Evolutionary conservation across 2,888 invertebrate genomes (phyloP).

Genomic region (Campaea margaritaria): DNA sequence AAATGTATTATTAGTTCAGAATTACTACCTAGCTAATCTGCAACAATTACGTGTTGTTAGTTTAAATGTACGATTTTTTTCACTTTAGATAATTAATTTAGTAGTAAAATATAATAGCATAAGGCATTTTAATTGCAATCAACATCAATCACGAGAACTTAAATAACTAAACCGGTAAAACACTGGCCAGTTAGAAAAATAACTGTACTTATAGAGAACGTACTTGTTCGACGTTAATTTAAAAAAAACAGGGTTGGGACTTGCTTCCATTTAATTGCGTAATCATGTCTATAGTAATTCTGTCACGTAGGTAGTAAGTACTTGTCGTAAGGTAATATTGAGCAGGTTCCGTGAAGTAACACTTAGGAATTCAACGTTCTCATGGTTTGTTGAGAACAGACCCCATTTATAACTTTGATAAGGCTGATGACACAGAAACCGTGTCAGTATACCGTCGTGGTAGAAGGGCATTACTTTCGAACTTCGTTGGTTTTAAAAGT

Average conservation of each 20-base stretch:
- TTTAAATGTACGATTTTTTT: no score
- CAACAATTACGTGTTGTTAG: no score
- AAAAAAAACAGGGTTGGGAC: background rate
- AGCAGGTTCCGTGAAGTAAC: constrained; percentile 8
- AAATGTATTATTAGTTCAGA: no score
- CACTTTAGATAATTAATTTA: no score
- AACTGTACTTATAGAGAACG: constrained; percentile 1
- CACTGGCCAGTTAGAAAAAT: constrained; percentile 13
- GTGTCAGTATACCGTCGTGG: no score
- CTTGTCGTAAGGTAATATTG: background rate
- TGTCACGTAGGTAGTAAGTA: background rate
- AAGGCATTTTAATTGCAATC: background rate
- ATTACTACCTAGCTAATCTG: no score
- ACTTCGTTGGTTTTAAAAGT: no score
- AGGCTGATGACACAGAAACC: no score
- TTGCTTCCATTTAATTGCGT: constrained; percentile 9
- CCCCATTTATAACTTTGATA: background rate
- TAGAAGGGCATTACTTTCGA: no score
- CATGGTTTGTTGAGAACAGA: background rate
- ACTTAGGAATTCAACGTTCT: constrained; percentile 7
- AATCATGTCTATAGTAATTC: constrained; percentile 8
- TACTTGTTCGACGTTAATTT: constrained; percentile 6
- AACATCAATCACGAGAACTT: constrained; percentile 4
- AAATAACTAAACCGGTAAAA: constrained; percentile 13
- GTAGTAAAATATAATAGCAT: no score